Percentiles rank a stretch among this genome's conserved stretches.
These are phyloP conservation scores for Pachypsylla venusta DNA, from an alignment of 1,140 invertebrate species.

Conservation along the genomic window DNA sequence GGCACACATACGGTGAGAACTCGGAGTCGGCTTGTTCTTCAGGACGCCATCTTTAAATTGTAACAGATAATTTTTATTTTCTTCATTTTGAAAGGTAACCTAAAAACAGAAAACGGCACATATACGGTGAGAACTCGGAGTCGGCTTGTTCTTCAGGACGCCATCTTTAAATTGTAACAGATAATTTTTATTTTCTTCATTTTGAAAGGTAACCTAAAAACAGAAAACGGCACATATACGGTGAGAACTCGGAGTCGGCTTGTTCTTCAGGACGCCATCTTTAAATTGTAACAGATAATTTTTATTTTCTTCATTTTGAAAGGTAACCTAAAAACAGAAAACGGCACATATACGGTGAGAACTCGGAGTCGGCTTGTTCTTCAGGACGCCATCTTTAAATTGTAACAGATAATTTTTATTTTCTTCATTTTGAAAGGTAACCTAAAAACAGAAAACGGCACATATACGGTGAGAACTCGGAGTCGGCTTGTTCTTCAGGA, in stretches of 20 bases:
- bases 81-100: constrained; percentile 90
- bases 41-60: constrained; percentile 55
- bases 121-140: too few species aligned
- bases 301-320: constrained; percentile 90
- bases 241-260: too few species aligned
- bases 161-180: constrained; percentile 62
- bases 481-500: constrained; percentile 51
- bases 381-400: constrained; percentile 53
- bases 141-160: too few species aligned
- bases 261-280: constrained; percentile 48
- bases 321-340: constrained; percentile 59
- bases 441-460: constrained; percentile 44
- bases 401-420: constrained; percentile 82
- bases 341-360: neutral
- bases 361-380: too few species aligned
- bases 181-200: constrained; percentile 87
- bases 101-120: constrained; percentile 32
- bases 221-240: constrained; percentile 19
- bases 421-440: constrained; percentile 88
- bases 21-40: too few species aligned
- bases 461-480: too few species aligned
- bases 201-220: constrained; percentile 81
- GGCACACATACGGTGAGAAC: too few species aligned
- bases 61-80: constrained; percentile 84
- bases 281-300: constrained; percentile 69